A percentile compares a stretch with the other conserved stretches of the same genome.
phyloP scores from a whole-genome alignment of 2,113 vertebrate species.

The Ahaetulla prasina region DNA sequence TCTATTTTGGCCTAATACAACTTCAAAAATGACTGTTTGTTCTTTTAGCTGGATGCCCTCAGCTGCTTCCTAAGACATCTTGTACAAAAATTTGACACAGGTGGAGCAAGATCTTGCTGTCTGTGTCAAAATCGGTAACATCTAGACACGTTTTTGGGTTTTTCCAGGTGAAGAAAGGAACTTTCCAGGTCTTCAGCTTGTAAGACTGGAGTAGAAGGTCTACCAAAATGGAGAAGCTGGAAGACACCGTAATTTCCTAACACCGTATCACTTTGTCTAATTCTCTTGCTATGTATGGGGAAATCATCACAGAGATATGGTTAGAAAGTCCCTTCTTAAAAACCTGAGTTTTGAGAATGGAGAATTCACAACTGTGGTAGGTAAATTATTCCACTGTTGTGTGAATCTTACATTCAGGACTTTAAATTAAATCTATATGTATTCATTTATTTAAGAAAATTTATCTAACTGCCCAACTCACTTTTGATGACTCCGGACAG shows the following conservation, averaged over 20 bases:
- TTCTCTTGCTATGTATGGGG: not conserved
- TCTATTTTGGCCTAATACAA: not conserved
- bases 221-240: not conserved
- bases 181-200: not conserved
- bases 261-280: not conserved
- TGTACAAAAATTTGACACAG: not conserved
- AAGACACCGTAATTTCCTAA: not conserved
- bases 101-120: not conserved
- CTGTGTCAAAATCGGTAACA: not conserved
- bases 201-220: not conserved
- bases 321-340: not conserved
- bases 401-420: not conserved
- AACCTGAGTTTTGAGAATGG: not conserved
- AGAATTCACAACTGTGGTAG: not conserved
- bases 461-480: not conserved
- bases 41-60: not conserved
- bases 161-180: not conserved
- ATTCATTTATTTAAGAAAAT: not conserved
- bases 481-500: not conserved
- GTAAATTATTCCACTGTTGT: not conserved
- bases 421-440: not conserved
- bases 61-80: not conserved
- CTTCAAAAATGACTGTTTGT: not conserved
- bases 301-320: not conserved
- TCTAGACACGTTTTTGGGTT: not conserved